phyloP scores from a whole-genome alignment of 1,140 invertebrate genomes.

The Contarinia nasturtii region DNA sequence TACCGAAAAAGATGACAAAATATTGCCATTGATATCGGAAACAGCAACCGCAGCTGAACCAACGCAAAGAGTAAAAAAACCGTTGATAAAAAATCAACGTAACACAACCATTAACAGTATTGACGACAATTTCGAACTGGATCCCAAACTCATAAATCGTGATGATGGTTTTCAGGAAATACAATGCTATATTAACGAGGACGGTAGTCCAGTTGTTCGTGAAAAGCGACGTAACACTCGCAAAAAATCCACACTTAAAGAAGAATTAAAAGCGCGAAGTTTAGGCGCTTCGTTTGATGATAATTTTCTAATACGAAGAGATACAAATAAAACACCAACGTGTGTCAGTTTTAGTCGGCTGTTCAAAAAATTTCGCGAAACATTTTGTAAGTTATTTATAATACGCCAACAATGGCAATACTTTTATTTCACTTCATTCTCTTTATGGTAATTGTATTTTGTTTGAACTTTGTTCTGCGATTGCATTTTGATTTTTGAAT shows the following conservation, averaged over 20 bases:
- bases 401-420: neutral
- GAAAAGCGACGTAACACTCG: conserved; percentile 17
- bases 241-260: conserved; percentile 10
- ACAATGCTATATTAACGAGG: conserved; percentile 23
- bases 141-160: conserved; percentile 20
- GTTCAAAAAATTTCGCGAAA: conserved; percentile 20
- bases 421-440: neutral
- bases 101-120: conserved; percentile 11
- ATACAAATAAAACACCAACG: conserved; percentile 11
- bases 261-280: conserved; percentile 4
- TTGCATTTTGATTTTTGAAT: neutral
- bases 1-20: neutral
- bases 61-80: too few species aligned
- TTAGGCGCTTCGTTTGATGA: conserved; percentile 3
- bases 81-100: conserved; percentile 5
- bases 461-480: neutral
- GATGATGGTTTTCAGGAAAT: conserved; percentile 22
- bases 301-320: conserved; percentile 9
- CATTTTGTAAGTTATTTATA: conserved; percentile 15
- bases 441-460: neutral
- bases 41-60: conserved; percentile 4
- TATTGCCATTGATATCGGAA: neutral
- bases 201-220: conserved; percentile 20
- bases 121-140: conserved; percentile 16
- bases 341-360: conserved; percentile 24